A percentile compares a stretch with the other conserved stretches of the same genome.
Evolutionary conservation across 64 coral and sea anemone species (phyloP).

Genomic region (Montipora sp.): DNA sequence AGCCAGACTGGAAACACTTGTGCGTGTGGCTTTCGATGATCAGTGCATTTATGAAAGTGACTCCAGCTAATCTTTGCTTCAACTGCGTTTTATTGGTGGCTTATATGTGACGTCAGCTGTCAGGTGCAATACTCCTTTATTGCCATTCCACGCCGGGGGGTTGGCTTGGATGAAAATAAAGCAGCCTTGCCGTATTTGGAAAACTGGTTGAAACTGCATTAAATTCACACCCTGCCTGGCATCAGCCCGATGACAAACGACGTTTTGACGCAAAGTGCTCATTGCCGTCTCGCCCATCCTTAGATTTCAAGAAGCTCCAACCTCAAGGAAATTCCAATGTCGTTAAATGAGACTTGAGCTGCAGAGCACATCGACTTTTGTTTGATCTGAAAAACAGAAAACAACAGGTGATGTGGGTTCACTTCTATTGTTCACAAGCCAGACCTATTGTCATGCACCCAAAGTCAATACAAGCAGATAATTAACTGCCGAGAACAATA

Average conservation of each 20-base stretch:
- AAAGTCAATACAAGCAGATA: slow-evolving; percentile 57
- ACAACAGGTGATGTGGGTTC: slow-evolving; percentile 40
- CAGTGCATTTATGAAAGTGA: slow-evolving; percentile 25
- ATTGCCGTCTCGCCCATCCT: not conserved
- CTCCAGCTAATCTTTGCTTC: slow-evolving; percentile 8
- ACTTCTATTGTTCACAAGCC: slow-evolving; percentile 16
- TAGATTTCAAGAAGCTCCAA: not conserved
- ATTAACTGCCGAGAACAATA: slow-evolving; percentile 46
- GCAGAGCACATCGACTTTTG: slow-evolving; percentile 12
- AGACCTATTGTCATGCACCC: slow-evolving; percentile 17
- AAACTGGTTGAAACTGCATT: slow-evolving; percentile 22
- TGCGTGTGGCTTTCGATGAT: slow-evolving; percentile 43
- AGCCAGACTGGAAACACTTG: not conserved
- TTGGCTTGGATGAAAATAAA: slow-evolving; percentile 38
- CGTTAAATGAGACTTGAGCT: slow-evolving; percentile 21
- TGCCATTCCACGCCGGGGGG: slow-evolving; percentile 73
- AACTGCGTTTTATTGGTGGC: slow-evolving; percentile 63
- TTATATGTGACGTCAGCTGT: slow-evolving; percentile 74
- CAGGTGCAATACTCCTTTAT: slow-evolving; percentile 75
- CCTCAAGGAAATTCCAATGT: slow-evolving; percentile 46
- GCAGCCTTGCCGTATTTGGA: slow-evolving; percentile 20
- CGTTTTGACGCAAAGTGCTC: slow-evolving; percentile 18
- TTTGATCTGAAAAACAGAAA: slow-evolving; percentile 47
- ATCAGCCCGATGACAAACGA: slow-evolving; percentile 4
- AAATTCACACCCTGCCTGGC: slow-evolving; percentile 29